phyloP scores from a whole-genome alignment of 92 coral and sea anemone species.

The Plumapathes pennacea region DNA sequence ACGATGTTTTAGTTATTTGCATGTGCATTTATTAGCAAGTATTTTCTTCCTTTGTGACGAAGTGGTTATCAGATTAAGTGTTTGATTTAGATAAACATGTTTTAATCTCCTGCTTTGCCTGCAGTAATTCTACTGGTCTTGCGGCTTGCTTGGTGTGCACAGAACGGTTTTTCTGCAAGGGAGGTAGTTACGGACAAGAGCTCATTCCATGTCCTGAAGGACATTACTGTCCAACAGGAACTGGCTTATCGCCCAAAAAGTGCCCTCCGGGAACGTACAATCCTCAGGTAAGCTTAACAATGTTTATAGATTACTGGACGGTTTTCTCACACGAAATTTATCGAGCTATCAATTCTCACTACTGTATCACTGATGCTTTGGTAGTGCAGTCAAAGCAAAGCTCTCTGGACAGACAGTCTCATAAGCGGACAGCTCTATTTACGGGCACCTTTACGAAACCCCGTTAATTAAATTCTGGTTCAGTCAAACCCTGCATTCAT shows the following conservation, averaged over 20 bases:
- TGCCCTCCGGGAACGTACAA: constrained; percentile 93
- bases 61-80: neutral
- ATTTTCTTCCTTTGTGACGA: neutral
- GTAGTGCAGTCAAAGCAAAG: too few species aligned
- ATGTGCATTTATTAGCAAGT: neutral
- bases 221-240: constrained; percentile 79
- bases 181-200: constrained; percentile 34
- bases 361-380: too few species aligned
- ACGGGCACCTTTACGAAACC: too few species aligned
- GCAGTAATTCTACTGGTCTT: constrained; percentile 89
- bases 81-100: neutral
- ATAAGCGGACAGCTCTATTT: too few species aligned
- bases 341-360: too few species aligned
- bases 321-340: too few species aligned
- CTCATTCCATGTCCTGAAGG: constrained; percentile 80
- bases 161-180: constrained; percentile 73
- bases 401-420: too few species aligned
- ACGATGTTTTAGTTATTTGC: neutral
- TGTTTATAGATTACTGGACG: too few species aligned
- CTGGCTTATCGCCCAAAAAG: constrained; percentile 64
- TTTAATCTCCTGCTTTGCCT: neutral
- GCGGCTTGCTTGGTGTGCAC: constrained; percentile 78
- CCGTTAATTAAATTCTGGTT: too few species aligned
- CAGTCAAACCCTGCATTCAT: too few species aligned
- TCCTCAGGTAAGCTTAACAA: constrained; percentile 75